phyloP scores from a whole-genome alignment of 2,113 vertebrate species.

The Cinclus cinclus region DNA sequence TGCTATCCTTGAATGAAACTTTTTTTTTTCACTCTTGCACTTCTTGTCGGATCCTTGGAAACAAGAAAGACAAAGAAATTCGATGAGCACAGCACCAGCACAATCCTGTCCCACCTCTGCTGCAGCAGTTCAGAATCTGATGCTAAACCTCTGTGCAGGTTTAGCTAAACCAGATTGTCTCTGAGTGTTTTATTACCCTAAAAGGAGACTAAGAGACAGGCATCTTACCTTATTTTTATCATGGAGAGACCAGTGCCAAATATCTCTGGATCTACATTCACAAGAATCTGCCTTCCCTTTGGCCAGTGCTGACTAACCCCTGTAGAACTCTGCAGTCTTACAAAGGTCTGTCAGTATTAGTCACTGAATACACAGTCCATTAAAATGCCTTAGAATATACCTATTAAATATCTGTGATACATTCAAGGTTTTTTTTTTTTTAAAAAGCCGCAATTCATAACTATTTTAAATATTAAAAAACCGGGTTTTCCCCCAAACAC shows the following conservation, averaged over 20 bases:
- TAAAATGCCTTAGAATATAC: background rate
- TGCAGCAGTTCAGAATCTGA: background rate
- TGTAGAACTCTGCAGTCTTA: background rate
- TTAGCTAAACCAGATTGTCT: background rate
- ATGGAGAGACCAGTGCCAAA: background rate
- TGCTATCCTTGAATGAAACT: background rate
- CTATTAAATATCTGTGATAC: background rate
- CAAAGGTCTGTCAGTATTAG: background rate
- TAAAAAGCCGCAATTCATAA: background rate
- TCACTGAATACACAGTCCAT: background rate
- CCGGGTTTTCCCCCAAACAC: accelerated
- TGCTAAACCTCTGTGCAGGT: background rate
- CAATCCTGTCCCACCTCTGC: background rate
- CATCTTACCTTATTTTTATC: background rate
- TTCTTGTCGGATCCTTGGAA: background rate
- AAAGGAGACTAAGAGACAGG: background rate
- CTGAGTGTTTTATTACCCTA: background rate
- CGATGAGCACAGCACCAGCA: background rate
- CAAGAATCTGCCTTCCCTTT: background rate
- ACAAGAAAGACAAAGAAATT: background rate
- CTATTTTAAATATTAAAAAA: background rate
- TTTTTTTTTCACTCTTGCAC: background rate
- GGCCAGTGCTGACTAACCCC: background rate
- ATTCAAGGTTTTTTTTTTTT: background rate
- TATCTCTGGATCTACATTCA: background rate